Base-by-base conservation (phyloP, 2,797 vertebrate genomes). In the Microcaecilia unicolor region DNA sequence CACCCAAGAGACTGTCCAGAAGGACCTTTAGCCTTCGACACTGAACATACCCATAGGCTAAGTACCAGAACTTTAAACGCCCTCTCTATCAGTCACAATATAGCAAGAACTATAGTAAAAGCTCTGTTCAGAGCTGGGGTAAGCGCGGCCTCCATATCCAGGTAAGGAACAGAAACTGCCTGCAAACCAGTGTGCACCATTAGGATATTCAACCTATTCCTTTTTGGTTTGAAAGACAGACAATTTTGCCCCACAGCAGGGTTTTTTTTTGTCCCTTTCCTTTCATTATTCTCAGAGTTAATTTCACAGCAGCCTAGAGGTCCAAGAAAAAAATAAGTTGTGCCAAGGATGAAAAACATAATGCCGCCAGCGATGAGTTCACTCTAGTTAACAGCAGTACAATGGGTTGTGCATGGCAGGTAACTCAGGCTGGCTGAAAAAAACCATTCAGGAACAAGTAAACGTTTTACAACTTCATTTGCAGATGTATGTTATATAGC, bases 41-140 rank as follows among this genome's bases (percentile, higher is more conserved):
- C 38, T 40, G 46, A 50, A 71, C 55, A 69, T 61, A 66, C 74
- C 64, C 62, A 60, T 28, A 69, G 45, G 54, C 58, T 68, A 58
- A 66, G 40, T 65, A 70, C 52, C 57, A 72, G 55, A 52, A 47
- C 49, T 37, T 58, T 31, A 60, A 57, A 54, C 34, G 24, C 21
- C 19, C 44, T 59, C 51, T 37, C 34, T 56, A 40, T 41, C 48
- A 53, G 67, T 37, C 21, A 58, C 33, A 61, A 39, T 0, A 4
- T 57, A 34, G 28, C 39, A 49, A 28, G 24, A 44, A 29, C 29
- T 33, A 31, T 18, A 29, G 50, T 53, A 45, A 60, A 58, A 67
- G 41, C 37, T 36, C 31, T 35, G 34, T 44, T 51, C 18, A 53
- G 44, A 48, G 51, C 42, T 22, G 25, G n/a, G 27, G 46, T 47